Conservation (phyloP, 2,888 invertebrate species). For the Nysson spinosus region DNA sequence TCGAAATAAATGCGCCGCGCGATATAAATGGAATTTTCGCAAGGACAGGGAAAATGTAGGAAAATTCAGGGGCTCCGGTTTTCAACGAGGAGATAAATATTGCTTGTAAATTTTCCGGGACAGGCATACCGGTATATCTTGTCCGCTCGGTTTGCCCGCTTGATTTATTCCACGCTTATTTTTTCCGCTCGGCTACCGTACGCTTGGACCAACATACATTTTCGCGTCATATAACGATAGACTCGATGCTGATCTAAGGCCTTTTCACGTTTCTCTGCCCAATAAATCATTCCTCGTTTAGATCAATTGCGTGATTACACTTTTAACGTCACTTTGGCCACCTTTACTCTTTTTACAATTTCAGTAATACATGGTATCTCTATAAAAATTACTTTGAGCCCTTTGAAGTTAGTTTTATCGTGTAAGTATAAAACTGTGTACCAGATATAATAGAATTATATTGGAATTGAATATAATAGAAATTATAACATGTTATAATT, state of each 20-base stretch:
- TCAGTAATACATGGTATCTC: too few species aligned
- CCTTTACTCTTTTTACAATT: too few species aligned
- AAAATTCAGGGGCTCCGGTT: neutral
- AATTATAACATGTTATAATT: too few species aligned
- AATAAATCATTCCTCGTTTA: too few species aligned
- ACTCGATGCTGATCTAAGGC: neutral
- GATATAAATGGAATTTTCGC: neutral
- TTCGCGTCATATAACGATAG: neutral
- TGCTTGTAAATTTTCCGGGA: slow-evolving; percentile 50
- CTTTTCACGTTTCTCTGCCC: neutral
- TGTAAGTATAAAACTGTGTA: too few species aligned
- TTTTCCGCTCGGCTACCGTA: slow-evolving; percentile 15
- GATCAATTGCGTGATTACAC: too few species aligned
- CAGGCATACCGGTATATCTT: slow-evolving; percentile 42
- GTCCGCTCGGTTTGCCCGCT: slow-evolving; percentile 1
- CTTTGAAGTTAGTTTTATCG: too few species aligned
- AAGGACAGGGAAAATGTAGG: neutral
- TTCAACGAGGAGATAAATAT: slow-evolving; percentile 25
- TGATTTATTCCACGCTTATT: slow-evolving; percentile 42
- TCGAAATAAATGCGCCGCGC: neutral
- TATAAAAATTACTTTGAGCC: too few species aligned
- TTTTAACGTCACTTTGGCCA: too few species aligned
- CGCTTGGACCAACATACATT: neutral
- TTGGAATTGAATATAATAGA: too few species aligned
- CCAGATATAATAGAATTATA: too few species aligned